Percentiles rank a stretch among this genome's conserved stretches.
Evolutionary conservation across 2,797 vertebrate species (phyloP).

Genomic region (Cottoperca gobio): DNA sequence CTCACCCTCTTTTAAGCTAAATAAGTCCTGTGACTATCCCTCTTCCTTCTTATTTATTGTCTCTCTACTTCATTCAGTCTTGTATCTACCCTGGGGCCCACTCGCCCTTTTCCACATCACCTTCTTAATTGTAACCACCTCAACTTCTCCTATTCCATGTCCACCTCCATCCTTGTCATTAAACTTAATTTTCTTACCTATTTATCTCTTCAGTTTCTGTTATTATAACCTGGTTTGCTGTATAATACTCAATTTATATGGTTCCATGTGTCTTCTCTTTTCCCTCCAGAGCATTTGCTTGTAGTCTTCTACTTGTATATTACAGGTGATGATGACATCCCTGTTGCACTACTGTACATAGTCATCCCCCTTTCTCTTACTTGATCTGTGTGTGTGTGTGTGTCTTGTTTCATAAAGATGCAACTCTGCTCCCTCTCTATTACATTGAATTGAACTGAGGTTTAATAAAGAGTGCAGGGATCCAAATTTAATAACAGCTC

Average conservation of each 20-base stretch:
- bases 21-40: constrained; percentile 54
- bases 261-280: not conserved
- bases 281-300: not conserved
- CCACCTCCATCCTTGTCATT: constrained; percentile 16
- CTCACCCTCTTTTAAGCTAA: constrained; percentile 57
- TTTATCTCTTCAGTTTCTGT: not conserved
- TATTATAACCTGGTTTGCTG: not conserved
- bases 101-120: constrained; percentile 37
- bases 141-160: constrained; percentile 2
- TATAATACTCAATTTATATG: not conserved
- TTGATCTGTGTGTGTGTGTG: constrained; percentile 3
- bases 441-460: constrained; percentile 64
- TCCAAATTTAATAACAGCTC: constrained; percentile 78
- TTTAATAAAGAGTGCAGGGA: constrained; percentile 76
- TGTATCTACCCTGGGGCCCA: constrained; percentile 45
- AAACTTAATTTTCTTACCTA: not conserved
- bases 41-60: constrained; percentile 52
- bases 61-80: constrained; percentile 45
- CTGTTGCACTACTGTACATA: constrained; percentile 13
- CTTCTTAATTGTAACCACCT: constrained; percentile 46
- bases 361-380: not conserved
- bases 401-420: constrained; percentile 64
- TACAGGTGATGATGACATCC: not conserved
- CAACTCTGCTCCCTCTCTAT: constrained; percentile 61
- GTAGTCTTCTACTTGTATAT: not conserved